Percentiles rank a stretch among this genome's conserved stretches.
These are phyloP conservation scores for Pelodytes ibericus DNA, from an alignment of 2,797 vertebrate genomes.

Conservation along the genomic window DNA sequence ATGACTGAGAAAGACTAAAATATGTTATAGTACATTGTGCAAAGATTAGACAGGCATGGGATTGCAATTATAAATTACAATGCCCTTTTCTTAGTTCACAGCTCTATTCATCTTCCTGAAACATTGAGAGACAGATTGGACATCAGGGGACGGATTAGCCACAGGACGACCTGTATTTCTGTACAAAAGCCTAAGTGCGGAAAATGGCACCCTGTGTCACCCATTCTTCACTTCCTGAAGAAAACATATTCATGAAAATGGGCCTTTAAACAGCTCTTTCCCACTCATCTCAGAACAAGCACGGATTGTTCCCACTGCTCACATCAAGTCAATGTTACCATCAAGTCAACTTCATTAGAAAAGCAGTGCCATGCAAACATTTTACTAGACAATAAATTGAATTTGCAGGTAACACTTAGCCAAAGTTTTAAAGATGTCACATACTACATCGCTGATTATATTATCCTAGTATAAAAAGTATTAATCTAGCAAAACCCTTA, in stretches of 20 bases:
- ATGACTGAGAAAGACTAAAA: conserved; percentile 48
- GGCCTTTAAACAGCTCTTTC: conserved; percentile 69
- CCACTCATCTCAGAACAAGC: conserved; percentile 70
- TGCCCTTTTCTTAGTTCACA: conserved; percentile 64
- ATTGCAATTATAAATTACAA: conserved; percentile 69
- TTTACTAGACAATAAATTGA: background rate
- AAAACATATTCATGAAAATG: conserved; percentile 65
- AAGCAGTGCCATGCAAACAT: background rate
- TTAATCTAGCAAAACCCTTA: background rate
- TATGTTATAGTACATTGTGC: conserved; percentile 60
- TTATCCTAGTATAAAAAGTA: background rate
- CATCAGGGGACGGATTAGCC: conserved; percentile 65
- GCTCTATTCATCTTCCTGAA: conserved; percentile 70
- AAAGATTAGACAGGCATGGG: conserved; percentile 62
- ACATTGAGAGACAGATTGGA: conserved; percentile 64
- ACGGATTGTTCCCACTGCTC: conserved; percentile 60
- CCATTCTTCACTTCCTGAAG: conserved; percentile 67
- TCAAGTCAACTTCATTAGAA: conserved; percentile 25
- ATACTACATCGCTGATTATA: background rate
- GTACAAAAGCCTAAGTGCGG: conserved; percentile 71
- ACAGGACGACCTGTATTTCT: conserved; percentile 67
- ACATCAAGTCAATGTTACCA: conserved; percentile 17
- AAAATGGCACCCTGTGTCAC: conserved; percentile 64
- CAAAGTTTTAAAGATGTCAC: background rate
- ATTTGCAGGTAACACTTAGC: conserved; percentile 1